Evolutionary conservation across 2,113 vertebrate genomes (phyloP).

Genomic region (Paedocypris sp.): DNA sequence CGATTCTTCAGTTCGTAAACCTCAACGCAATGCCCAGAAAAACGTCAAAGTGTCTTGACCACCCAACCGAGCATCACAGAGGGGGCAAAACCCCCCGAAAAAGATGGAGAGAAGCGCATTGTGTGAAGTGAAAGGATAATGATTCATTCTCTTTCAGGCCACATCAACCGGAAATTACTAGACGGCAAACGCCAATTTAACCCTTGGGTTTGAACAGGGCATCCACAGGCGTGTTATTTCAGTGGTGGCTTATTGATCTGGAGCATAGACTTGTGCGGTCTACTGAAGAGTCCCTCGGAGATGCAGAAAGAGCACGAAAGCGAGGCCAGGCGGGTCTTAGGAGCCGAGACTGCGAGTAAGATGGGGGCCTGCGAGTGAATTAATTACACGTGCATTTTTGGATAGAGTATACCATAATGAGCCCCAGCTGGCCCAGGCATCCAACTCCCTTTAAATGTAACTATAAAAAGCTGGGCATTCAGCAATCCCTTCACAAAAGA

Average conservation of each 20-base stretch:
- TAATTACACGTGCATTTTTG: constrained; percentile 91
- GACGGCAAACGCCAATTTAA: background rate
- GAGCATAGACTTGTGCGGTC: constrained; percentile 2
- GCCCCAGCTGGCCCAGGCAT: constrained; percentile 83
- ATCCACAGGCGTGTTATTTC: background rate
- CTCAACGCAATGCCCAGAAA: constrained; percentile 11
- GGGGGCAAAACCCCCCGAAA: background rate
- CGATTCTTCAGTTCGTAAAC: too few relatives aligned
- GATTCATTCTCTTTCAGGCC: constrained; percentile 17
- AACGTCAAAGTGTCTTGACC: constrained; percentile 7
- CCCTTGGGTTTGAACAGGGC: background rate
- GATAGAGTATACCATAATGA: constrained; percentile 83
- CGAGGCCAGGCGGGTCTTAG: constrained; percentile 56
- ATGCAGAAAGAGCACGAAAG: constrained; percentile 15
- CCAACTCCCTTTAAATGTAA: constrained; percentile 80
- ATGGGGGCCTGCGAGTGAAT: constrained; percentile 67
- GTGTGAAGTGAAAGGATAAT: constrained; percentile 23
- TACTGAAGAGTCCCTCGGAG: constrained; percentile 3
- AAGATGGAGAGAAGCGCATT: constrained; percentile 25
- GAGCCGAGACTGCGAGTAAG: constrained; percentile 9
- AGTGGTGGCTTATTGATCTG: constrained; percentile 15
- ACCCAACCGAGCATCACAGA: constrained; percentile 1
- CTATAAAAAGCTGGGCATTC: constrained; percentile 66
- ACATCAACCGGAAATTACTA: constrained; percentile 24
- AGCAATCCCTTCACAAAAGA: constrained; percentile 36